Evolutionary conservation across 2,888 invertebrate genomes (phyloP).

Genomic region (Eristalis arbustorum): DNA sequence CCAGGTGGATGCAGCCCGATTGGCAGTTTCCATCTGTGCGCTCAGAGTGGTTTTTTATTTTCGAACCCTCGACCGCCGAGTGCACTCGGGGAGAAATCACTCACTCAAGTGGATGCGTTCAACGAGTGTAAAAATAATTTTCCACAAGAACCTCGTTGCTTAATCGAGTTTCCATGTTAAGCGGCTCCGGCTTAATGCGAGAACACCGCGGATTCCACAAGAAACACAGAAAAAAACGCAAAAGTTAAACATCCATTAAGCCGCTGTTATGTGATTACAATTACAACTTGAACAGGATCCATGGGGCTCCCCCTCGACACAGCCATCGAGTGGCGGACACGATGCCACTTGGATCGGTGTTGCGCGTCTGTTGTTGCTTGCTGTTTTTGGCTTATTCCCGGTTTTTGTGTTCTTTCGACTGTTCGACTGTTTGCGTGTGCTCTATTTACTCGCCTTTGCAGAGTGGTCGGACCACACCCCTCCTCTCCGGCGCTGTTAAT

Average conservation of each 20-base stretch:
- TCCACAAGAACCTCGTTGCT: constrained; percentile 7
- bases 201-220: constrained; percentile 21
- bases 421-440: constrained; percentile 31
- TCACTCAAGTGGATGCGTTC: constrained; percentile 30
- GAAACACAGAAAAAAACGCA: not conserved
- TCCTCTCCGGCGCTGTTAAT: constrained; percentile 55
- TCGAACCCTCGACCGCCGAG: not conserved
- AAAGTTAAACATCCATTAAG: constrained; percentile 66
- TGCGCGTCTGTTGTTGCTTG: constrained; percentile 7
- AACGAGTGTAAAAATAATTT: constrained; percentile 2
- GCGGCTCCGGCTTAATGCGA: constrained; percentile 24
- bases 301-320: not conserved
- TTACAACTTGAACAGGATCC: constrained; percentile 52
- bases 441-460: constrained; percentile 41
- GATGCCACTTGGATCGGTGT: constrained; percentile 41
- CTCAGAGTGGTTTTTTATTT: not conserved
- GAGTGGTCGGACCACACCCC: not conserved
- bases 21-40: not conserved
- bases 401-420: constrained; percentile 1
- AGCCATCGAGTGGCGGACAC: constrained; percentile 10
- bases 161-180: constrained; percentile 38
- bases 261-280: constrained; percentile 65
- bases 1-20: not conserved
- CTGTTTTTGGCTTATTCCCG: not conserved
- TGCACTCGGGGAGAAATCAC: not conserved